Conservation (phyloP, 2,797 vertebrate species). For the Rousettus madagascariensis region DNA sequence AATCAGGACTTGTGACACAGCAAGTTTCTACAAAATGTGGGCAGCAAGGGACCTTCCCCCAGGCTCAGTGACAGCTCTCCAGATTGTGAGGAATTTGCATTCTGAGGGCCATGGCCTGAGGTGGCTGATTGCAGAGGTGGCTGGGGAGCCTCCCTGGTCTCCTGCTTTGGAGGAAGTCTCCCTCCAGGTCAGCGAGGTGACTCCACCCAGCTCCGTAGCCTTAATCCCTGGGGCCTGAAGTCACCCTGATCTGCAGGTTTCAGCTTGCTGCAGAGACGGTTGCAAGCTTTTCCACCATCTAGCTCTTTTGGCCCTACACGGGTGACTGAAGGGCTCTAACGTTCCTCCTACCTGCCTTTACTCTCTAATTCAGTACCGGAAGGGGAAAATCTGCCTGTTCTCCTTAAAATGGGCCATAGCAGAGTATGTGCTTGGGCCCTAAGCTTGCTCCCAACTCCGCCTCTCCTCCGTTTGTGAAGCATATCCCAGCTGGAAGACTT, state of each 20-base stretch:
- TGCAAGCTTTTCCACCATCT: not conserved
- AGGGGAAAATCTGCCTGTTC: not conserved
- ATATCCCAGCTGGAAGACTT: too few species aligned
- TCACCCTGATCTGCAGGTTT: not conserved
- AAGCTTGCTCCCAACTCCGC: accelerated
- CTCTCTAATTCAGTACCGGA: not conserved
- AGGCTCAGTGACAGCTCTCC: not conserved
- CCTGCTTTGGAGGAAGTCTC: not conserved
- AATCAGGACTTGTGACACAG: constrained; percentile 51
- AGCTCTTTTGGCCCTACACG: not conserved
- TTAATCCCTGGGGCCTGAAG: not conserved
- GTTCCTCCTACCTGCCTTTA: not conserved
- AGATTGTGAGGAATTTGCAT: constrained; percentile 2
- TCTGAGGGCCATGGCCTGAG: not conserved
- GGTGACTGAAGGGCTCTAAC: not conserved
- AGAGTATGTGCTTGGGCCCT: not conserved
- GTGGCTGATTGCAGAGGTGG: not conserved
- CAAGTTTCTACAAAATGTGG: constrained; percentile 30
- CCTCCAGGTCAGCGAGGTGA: not conserved
- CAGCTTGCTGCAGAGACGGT: not conserved
- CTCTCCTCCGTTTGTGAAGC: not conserved
- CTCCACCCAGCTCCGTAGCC: not conserved
- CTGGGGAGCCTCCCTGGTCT: not conserved
- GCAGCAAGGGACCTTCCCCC: constrained; percentile 32
- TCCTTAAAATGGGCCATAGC: not conserved